Conservation (phyloP, 1,140 invertebrate genomes). For the Ceratosolen solmsi region DNA sequence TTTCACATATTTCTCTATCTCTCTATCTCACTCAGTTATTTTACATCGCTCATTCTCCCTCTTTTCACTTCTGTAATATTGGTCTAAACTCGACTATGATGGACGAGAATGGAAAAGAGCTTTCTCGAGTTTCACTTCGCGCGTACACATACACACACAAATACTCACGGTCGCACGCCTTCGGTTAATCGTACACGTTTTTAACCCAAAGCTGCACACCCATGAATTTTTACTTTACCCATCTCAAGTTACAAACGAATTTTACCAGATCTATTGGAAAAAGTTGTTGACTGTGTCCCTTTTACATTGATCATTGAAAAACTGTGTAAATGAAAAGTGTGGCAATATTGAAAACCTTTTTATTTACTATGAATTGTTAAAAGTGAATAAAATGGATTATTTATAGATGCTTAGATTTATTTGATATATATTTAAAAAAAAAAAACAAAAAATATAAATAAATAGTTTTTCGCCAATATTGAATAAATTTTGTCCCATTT, state of each 20-base stretch:
- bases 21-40: background rate
- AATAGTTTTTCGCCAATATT: background rate
- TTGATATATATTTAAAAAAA: background rate
- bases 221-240: background rate
- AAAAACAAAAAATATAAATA: too few relatives aligned
- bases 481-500: background rate
- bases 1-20: background rate
- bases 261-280: background rate
- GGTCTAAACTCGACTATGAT: background rate
- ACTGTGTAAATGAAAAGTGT: too few relatives aligned
- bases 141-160: background rate
- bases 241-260: background rate
- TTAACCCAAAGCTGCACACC: background rate
- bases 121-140: slow-evolving; percentile 6
- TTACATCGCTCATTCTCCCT: background rate
- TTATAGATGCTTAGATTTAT: background rate
- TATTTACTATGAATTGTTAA: background rate
- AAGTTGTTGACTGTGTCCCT: background rate
- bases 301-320: background rate
- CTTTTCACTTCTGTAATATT: background rate
- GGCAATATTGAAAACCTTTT: background rate
- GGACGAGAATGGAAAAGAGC: background rate
- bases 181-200: background rate
- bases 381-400: background rate
- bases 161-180: background rate